These are phyloP conservation scores for Alligator sinensis DNA, from an alignment of 2,113 vertebrate genomes.

Conservation along the genomic window DNA sequence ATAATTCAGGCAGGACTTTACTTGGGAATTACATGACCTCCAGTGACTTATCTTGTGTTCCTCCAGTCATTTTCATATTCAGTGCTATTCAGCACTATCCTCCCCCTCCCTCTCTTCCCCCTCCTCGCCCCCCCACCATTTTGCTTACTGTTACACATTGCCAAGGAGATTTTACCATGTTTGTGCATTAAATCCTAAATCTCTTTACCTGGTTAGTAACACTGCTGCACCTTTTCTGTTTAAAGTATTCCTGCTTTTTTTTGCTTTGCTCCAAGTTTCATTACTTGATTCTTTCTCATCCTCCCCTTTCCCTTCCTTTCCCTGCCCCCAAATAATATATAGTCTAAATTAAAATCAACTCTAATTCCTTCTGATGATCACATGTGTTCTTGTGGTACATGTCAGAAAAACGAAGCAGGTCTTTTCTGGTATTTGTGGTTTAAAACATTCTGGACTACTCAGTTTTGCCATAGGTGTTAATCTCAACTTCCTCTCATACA, in stretches of 20 bases:
- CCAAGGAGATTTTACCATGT: background rate
- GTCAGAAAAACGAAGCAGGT: background rate
- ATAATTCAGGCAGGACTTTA: conserved; percentile 2
- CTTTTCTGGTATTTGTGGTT: background rate
- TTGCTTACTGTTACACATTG: background rate
- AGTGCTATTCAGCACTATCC: background rate
- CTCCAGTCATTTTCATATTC: background rate
- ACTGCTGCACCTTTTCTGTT: background rate
- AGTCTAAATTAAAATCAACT: background rate
- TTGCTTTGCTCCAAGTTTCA: background rate
- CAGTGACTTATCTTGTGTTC: background rate
- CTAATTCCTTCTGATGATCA: background rate
- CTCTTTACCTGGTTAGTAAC: background rate
- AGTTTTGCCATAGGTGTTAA: background rate
- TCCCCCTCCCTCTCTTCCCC: background rate
- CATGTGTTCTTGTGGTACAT: background rate
- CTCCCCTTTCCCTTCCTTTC: background rate
- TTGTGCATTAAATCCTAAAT: background rate
- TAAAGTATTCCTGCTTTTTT: background rate
- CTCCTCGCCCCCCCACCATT: accelerated
- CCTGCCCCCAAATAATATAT: background rate
- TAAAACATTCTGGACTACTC: background rate
- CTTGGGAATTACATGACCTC: conserved; percentile 6
- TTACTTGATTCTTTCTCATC: background rate
- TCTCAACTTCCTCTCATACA: background rate